These are phyloP conservation scores for Drosophila imparisetae DNA, from an alignment of 2,888 invertebrate species.

Conservation along the genomic window DNA sequence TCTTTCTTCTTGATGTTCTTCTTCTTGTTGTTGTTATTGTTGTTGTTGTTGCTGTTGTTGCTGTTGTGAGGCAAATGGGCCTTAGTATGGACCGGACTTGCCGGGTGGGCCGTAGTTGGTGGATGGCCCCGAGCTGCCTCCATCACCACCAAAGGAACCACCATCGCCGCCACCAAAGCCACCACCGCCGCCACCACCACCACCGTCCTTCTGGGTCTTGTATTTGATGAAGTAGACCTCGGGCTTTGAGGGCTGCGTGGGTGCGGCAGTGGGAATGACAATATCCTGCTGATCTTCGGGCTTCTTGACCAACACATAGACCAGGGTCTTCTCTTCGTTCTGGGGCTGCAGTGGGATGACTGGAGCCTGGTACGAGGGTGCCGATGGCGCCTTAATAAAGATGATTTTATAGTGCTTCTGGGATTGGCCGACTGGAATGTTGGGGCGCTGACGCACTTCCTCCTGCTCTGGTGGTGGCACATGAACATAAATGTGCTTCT, in stretches of 20 bases:
- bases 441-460: constrained; percentile 87
- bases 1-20: constrained; percentile 24
- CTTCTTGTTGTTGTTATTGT: constrained; percentile 27
- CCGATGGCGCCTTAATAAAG: constrained; percentile 95
- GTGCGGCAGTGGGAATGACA: constrained; percentile 90
- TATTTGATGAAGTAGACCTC: constrained; percentile 93
- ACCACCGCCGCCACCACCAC: constrained; percentile 55
- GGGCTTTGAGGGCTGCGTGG: constrained; percentile 94
- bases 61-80: constrained; percentile 3
- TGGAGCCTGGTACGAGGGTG: constrained; percentile 92
- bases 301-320: constrained; percentile 94
- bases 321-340: constrained; percentile 94
- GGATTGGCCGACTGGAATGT: constrained; percentile 89
- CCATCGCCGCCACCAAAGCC: constrained; percentile 64
- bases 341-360: constrained; percentile 92
- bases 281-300: constrained; percentile 94
- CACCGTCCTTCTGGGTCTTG: constrained; percentile 85
- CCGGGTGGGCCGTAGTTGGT: constrained; percentile 89
- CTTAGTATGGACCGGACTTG: constrained; percentile 88
- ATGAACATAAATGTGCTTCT: constrained; percentile 95
- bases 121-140: constrained; percentile 78
- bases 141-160: constrained; percentile 61
- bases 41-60: constrained; percentile 26
- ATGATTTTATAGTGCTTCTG: constrained; percentile 97
- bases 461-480: constrained; percentile 95